These are phyloP conservation scores for Agrochola litura DNA, from an alignment of 2,888 invertebrate genomes.

Conservation along the genomic window DNA sequence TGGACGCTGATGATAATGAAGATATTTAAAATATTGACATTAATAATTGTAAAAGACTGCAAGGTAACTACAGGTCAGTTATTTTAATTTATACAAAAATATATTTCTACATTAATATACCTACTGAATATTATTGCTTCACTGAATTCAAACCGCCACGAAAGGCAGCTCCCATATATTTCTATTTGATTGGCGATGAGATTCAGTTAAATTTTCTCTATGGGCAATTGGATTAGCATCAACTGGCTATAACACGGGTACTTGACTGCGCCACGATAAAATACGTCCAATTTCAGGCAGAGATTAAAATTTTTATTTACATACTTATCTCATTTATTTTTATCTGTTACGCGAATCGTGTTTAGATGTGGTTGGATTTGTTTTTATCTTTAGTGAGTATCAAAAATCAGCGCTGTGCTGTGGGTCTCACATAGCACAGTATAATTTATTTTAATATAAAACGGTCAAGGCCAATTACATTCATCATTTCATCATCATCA, in stretches of 20 bases:
- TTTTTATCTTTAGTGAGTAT: background rate
- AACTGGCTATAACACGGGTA: slow-evolving; percentile 79
- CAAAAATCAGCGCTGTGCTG: too few species aligned
- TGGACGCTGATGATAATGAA: too few species aligned
- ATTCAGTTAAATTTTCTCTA: slow-evolving; percentile 81
- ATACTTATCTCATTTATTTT: slow-evolving; percentile 57
- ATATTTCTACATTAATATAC: too few species aligned
- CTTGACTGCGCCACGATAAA: slow-evolving; percentile 75
- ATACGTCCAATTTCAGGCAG: slow-evolving; percentile 73
- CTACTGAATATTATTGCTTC: too few species aligned
- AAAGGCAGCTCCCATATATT: slow-evolving; percentile 69
- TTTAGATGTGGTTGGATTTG: slow-evolving; percentile 31
- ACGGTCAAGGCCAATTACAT: too few species aligned
- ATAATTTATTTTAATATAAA: too few species aligned
- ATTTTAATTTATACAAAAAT: background rate
- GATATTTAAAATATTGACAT: too few species aligned
- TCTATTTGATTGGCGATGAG: slow-evolving; percentile 78
- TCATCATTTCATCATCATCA: too few species aligned
- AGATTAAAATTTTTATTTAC: slow-evolving; percentile 62
- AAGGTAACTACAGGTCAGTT: background rate
- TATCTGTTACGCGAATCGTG: slow-evolving; percentile 51
- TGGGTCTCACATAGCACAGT: too few species aligned
- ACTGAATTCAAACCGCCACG: background rate
- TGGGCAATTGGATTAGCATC: slow-evolving; percentile 88
- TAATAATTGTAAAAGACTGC: too few species aligned